Percentiles rank a stretch among this genome's conserved stretches.
Evolutionary conservation across 2,113 vertebrate genomes (phyloP).

Genomic region (Garra rufa): DNA sequence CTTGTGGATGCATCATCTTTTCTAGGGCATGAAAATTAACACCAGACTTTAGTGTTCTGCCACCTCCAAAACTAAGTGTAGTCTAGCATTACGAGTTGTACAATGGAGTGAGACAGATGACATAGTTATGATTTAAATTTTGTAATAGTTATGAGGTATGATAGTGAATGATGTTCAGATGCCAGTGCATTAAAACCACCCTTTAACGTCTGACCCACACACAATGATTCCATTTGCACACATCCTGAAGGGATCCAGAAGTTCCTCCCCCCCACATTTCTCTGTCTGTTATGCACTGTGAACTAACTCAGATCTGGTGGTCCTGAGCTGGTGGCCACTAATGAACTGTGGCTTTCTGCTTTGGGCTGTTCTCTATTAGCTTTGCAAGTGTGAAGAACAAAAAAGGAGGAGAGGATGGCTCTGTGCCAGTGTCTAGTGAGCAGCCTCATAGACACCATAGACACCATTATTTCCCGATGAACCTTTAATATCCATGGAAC

Average conservation of each 20-base stretch:
- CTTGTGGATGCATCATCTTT: background rate
- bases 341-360: conserved; percentile 35
- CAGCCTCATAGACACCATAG: background rate
- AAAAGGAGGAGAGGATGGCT: background rate
- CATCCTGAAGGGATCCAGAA: background rate
- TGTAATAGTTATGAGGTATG: conserved; percentile 31
- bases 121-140: conserved; percentile 21
- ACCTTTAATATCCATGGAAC: no score
- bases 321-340: conserved; percentile 53
- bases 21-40: background rate
- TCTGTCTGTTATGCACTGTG: conserved; percentile 28
- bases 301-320: conserved; percentile 54
- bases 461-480: no score
- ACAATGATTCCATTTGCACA: conserved; percentile 16
- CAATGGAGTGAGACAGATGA: background rate
- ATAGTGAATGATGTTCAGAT: conserved; percentile 8
- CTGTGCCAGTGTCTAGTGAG: background rate
- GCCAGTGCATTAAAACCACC: conserved; percentile 10
- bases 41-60: background rate
- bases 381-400: conserved; percentile 49
- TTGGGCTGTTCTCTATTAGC: conserved; percentile 55
- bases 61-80: background rate
- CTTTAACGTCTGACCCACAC: conserved; percentile 5
- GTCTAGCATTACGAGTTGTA: background rate
- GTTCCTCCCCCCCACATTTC: background rate